Conservation (phyloP, 1,140 invertebrate genomes). For the Aphaenogaster rudis region DNA sequence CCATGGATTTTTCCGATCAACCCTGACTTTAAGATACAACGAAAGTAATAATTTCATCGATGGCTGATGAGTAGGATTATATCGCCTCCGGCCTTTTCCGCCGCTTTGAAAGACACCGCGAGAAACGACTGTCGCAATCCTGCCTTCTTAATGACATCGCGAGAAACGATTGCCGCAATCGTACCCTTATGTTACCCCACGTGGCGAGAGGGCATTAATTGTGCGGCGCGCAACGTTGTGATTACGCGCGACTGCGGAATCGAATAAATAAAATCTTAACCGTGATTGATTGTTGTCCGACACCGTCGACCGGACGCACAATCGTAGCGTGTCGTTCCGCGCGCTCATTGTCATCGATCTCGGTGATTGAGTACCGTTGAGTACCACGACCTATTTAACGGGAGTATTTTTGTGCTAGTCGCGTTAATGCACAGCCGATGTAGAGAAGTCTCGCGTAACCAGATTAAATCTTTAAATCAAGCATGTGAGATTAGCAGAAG, state of each 20-base stretch:
- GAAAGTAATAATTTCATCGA: neutral
- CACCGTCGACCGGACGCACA: constrained; percentile 54
- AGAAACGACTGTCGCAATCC: constrained; percentile 39
- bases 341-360: constrained; percentile 73
- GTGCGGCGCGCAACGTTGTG: constrained; percentile 42
- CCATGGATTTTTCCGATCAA: no score
- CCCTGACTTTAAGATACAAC: neutral
- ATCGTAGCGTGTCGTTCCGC: constrained; percentile 73
- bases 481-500: neutral
- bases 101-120: neutral
- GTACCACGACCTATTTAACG: constrained; percentile 63
- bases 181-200: neutral
- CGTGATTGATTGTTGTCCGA: constrained; percentile 50
- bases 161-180: constrained; percentile 51
- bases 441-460: neutral
- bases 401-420: constrained; percentile 33
- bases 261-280: constrained; percentile 58
- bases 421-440: neutral
- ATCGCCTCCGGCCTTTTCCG: neutral
- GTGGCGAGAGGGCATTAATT: constrained; percentile 46
- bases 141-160: constrained; percentile 43
- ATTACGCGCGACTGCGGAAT: constrained; percentile 64
- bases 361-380: constrained; percentile 39
- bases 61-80: neutral
- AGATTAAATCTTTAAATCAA: constrained; percentile 14